Conservation (phyloP, 2,888 invertebrate genomes). For the Mesoligia furuncula region DNA sequence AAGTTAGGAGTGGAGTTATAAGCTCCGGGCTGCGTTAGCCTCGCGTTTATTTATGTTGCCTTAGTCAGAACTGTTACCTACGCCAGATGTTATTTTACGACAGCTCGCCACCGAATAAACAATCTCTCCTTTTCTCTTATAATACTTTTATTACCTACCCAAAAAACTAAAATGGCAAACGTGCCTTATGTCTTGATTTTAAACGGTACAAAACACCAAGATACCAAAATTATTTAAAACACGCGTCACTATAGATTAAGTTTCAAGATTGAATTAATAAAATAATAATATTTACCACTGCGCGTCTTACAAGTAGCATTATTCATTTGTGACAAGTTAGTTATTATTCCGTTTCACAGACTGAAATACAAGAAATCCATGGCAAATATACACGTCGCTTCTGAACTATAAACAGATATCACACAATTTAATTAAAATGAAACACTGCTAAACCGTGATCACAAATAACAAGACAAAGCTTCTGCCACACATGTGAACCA, state of each 20-base stretch:
- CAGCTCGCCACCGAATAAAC: conserved; percentile 84
- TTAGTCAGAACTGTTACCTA: conserved; percentile 87
- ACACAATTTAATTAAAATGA: conserved; percentile 67
- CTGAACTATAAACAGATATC: conserved; percentile 57
- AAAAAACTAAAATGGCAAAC: conserved; percentile 46
- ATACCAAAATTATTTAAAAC: background rate
- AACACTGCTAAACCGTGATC: conserved; percentile 70
- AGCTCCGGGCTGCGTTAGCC: conserved; percentile 77
- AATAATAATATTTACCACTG: conserved; percentile 53
- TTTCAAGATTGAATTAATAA: conserved; percentile 25
- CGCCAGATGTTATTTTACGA: conserved; percentile 89
- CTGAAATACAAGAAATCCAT: conserved; percentile 60
- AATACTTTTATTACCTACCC: conserved; percentile 62
- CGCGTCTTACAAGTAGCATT: conserved; percentile 27
- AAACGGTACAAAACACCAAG: conserved; percentile 8
- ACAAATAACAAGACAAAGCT: conserved; percentile 71
- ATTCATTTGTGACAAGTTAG: conserved; percentile 25
- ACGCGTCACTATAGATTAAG: conserved; percentile 6
- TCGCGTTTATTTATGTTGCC: conserved; percentile 89
- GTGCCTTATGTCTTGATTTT: conserved; percentile 3
- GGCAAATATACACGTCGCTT: conserved; percentile 50
- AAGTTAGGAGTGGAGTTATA: conserved; percentile 63
- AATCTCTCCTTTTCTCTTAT: conserved; percentile 76
- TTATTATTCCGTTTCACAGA: conserved; percentile 48
- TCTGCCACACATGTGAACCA: conserved; percentile 75